These are phyloP conservation scores for Aleadryas rufinucha DNA, from an alignment of 2,113 vertebrate species.

Conservation along the genomic window DNA sequence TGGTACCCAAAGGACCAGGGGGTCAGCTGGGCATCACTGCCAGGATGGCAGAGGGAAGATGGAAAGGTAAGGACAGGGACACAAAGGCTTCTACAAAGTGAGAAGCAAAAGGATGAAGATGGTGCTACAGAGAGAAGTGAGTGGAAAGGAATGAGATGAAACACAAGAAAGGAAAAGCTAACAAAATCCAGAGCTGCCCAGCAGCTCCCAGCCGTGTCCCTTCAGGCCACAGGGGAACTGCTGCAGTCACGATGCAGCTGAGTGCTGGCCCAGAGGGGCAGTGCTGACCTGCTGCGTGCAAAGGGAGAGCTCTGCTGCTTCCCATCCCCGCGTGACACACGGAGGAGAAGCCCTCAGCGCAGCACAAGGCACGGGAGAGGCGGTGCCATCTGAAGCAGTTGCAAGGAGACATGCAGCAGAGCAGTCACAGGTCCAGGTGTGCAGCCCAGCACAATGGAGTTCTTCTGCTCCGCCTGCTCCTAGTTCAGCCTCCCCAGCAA, in stretches of 20 bases:
- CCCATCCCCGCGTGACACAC: accelerated
- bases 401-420: background rate
- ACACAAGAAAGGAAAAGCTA: background rate
- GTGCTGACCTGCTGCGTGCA: background rate
- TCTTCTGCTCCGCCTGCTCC: background rate
- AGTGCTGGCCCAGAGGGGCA: background rate
- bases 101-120: background rate
- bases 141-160: background rate
- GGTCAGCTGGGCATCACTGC: background rate
- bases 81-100: background rate
- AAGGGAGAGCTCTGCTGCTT: background rate
- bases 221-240: background rate
- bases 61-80: background rate
- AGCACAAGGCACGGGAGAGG: background rate
- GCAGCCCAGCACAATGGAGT: background rate
- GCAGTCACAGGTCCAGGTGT: background rate
- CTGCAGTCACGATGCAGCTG: background rate
- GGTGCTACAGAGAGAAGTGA: background rate
- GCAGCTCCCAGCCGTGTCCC: background rate
- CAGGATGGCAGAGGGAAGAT: background rate
- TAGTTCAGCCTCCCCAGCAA: background rate
- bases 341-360: background rate
- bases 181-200: background rate
- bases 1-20: background rate
- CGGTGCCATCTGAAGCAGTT: accelerated